These are phyloP conservation scores for Pardalotus punctatus DNA, from an alignment of 2,113 vertebrate species.

Conservation along the genomic window DNA sequence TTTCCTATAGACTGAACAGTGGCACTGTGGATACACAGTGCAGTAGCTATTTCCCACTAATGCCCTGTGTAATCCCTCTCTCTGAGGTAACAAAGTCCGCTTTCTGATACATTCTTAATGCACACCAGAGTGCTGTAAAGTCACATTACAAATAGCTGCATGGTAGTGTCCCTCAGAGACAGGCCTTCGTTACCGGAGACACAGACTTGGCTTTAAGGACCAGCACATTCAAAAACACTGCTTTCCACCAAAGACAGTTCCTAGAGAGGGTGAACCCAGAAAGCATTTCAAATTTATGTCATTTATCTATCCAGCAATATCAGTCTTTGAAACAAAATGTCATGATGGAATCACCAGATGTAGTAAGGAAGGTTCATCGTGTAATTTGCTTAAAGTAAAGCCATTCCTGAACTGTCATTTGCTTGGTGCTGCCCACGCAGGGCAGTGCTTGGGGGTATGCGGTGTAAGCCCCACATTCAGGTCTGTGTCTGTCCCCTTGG, in stretches of 20 bases:
- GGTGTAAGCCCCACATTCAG: accelerated
- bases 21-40: background rate
- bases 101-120: background rate
- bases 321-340: background rate
- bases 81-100: background rate
- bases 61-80: background rate
- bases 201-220: background rate
- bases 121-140: background rate
- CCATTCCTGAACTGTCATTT: background rate
- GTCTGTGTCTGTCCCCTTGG: background rate
- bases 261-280: background rate
- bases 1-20: background rate
- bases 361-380: background rate
- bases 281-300: background rate
- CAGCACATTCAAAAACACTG: background rate
- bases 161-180: background rate
- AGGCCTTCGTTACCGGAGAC: background rate
- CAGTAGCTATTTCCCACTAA: background rate
- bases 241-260: background rate
- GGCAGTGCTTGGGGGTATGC: background rate
- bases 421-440: background rate
- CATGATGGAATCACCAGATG: background rate
- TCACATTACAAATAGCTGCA: background rate
- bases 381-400: background rate
- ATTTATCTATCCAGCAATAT: background rate